phyloP scores from a whole-genome alignment of 2,113 vertebrate genomes.

The Cyanoderma ruficeps region DNA sequence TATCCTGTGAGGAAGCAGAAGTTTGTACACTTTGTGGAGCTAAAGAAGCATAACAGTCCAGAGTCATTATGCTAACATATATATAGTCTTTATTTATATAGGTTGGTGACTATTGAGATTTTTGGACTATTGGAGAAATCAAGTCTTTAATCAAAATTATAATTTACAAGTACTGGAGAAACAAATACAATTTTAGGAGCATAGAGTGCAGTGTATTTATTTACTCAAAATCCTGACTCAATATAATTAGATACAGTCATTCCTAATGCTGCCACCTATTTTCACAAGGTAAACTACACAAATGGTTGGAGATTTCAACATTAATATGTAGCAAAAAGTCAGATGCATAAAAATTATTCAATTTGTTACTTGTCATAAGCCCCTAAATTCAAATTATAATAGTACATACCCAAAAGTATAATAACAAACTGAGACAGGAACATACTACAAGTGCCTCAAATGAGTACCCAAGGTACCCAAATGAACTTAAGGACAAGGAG shows the following conservation, averaged over 20 bases:
- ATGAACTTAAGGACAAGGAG: background rate
- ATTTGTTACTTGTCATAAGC: background rate
- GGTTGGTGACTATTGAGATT: background rate
- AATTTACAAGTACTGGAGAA: background rate
- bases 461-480: background rate
- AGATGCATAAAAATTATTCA: background rate
- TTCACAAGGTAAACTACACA: background rate
- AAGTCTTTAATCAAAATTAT: background rate
- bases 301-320: background rate
- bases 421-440: background rate
- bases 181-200: background rate
- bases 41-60: background rate
- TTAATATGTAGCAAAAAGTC: background rate
- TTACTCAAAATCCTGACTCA: background rate
- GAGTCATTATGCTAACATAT: background rate
- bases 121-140: background rate
- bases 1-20: background rate
- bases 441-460: background rate
- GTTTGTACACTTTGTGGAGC: background rate
- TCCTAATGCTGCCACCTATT: background rate
- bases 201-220: background rate
- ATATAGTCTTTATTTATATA: background rate
- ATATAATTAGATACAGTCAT: background rate
- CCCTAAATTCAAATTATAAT: background rate
- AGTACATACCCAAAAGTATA: background rate